Evolutionary conservation across 1,140 invertebrate genomes (phyloP).

Genomic region (Ceratoteleas bidentatus): DNA sequence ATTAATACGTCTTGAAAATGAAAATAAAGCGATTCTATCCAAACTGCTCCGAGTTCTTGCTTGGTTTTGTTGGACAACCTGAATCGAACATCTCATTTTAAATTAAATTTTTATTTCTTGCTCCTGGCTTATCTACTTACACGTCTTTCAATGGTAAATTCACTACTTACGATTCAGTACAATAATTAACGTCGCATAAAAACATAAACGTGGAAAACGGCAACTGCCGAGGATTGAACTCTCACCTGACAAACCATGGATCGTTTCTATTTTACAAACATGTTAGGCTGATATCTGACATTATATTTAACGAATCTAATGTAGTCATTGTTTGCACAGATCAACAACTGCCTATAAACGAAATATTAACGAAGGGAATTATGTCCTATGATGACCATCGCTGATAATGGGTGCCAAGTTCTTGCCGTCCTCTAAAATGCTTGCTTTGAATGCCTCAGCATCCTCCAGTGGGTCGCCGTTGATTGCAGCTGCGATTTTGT

Average conservation of each 20-base stretch:
- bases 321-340: too few species aligned
- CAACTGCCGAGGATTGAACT: too few species aligned
- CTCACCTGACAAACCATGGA: background rate
- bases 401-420: conserved; percentile 49
- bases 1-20: conserved; percentile 12
- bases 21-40: conserved; percentile 31
- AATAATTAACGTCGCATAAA: background rate
- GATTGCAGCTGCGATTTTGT: conserved; percentile 84
- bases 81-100: background rate
- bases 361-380: background rate
- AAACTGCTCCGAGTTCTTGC: background rate
- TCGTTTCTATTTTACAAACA: background rate
- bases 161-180: background rate
- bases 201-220: background rate
- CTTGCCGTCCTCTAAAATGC: conserved; percentile 67
- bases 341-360: too few species aligned
- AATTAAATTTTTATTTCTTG: background rate
- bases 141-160: too few species aligned
- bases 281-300: too few species aligned
- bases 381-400: conserved; percentile 22
- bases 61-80: background rate
- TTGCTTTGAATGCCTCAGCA: conserved; percentile 69
- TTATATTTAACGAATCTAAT: background rate
- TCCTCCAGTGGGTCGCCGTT: conserved; percentile 80
- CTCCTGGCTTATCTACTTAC: background rate